A percentile compares a stretch with the other conserved stretches of the same genome.
These are phyloP conservation scores for Heterodera filipjevi DNA, from an alignment of 2,888 invertebrate species.

Conservation along the genomic window DNA sequence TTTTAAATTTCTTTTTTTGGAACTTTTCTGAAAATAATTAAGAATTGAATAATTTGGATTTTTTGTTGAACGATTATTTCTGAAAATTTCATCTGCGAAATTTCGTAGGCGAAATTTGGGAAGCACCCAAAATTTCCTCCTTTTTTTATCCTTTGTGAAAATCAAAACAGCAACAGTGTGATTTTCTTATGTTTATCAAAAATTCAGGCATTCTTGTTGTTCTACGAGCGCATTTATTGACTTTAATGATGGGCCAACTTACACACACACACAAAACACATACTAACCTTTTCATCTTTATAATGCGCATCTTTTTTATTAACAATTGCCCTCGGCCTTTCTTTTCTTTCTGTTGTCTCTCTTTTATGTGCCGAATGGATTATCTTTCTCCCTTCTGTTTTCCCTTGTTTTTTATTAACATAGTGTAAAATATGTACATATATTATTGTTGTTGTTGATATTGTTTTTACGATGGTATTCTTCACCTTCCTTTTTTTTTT, in stretches of 20 bases:
- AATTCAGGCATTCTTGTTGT: constrained; percentile 90
- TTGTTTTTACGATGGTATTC: too few species aligned
- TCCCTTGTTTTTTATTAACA: background rate
- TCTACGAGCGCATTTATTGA: constrained; percentile 83
- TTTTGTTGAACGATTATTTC: too few species aligned
- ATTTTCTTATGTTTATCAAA: too few species aligned
- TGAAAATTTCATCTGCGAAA: too few species aligned
- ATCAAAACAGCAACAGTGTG: too few species aligned
- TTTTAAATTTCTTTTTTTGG: too few species aligned
- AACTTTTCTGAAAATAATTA: too few species aligned
- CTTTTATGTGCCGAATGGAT: background rate
- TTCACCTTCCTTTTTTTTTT: too few species aligned
- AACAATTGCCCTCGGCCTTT: background rate
- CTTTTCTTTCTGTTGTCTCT: constrained; percentile 6
- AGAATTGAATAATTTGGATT: background rate
- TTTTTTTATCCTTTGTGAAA: background rate
- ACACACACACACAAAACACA: background rate
- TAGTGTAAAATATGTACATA: background rate
- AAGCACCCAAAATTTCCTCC: background rate
- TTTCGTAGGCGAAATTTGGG: too few species aligned
- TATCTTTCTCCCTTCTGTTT: background rate
- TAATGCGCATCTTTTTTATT: background rate
- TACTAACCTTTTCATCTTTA: background rate
- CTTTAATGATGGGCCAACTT: background rate
- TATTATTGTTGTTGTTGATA: constrained; percentile 7